phyloP scores from a whole-genome alignment of 2,888 invertebrate genomes.

The Xestia sexstrigata region DNA sequence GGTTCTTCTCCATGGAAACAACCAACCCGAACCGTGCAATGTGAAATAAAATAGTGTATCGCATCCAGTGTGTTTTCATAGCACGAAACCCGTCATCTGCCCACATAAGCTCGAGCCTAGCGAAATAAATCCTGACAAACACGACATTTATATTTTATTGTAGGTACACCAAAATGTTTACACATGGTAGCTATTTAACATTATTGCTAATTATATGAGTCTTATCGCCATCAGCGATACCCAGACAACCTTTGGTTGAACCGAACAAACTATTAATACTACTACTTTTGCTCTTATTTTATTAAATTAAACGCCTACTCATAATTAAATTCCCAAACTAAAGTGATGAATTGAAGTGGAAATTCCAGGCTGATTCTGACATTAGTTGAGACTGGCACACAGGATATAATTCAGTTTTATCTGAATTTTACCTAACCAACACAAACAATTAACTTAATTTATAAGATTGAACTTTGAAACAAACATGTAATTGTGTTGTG shows the following conservation, averaged over 20 bases:
- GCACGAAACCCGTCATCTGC: no score
- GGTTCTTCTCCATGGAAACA: no score
- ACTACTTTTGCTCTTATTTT: background rate
- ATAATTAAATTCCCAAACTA: background rate
- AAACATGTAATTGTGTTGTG: no score
- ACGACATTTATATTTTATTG: no score
- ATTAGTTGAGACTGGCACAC: background rate
- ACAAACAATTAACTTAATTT: background rate
- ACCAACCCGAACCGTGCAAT: no score
- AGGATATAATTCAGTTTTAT: slow-evolving; percentile 23
- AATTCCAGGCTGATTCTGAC: slow-evolving; percentile 15
- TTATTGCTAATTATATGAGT: background rate
- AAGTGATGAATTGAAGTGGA: slow-evolving; percentile 11
- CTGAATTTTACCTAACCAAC: background rate
- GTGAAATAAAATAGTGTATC: no score
- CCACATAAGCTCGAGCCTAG: no score
- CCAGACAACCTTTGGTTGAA: background rate
- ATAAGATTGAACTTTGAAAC: slow-evolving; percentile 19
- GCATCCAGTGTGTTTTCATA: no score
- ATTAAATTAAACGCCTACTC: background rate
- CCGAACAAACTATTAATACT: background rate
- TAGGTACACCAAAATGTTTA: background rate
- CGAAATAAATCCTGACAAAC: no score
- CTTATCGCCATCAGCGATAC: background rate
- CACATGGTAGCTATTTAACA: no score